phyloP scores from a whole-genome alignment of 2,888 invertebrate species.

The Xestia ashworthii region DNA sequence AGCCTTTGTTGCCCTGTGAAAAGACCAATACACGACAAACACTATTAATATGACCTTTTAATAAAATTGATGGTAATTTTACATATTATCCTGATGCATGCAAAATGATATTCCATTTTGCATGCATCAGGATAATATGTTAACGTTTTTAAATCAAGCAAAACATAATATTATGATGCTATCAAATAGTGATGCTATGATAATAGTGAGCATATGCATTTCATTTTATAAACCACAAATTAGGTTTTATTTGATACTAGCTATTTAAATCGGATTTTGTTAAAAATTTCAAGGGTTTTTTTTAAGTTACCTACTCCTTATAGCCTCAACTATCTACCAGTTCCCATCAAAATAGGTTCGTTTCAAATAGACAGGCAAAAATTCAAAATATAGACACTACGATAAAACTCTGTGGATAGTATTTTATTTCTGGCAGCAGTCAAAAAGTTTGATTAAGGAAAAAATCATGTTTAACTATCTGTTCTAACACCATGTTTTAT shows the following conservation, averaged over 20 bases:
- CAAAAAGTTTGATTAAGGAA: constrained; percentile 7
- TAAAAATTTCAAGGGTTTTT: no score
- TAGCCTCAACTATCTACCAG: no score
- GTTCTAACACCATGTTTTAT: constrained; percentile 8
- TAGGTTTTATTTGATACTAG: neutral
- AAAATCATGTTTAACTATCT: constrained; percentile 2
- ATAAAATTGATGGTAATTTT: constrained; percentile 55
- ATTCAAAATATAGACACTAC: no score
- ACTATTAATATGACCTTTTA: constrained; percentile 75
- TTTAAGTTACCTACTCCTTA: no score
- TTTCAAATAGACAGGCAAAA: no score
- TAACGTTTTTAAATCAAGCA: neutral
- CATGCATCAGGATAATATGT: no score
- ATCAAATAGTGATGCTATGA: neutral
- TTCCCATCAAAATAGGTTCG: no score
- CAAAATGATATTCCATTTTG: no score
- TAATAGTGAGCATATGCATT: neutral
- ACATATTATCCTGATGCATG: neutral
- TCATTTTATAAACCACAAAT: neutral
- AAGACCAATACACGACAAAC: constrained; percentile 85
- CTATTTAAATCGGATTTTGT: no score
- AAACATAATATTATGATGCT: neutral
- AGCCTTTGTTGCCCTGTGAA: constrained; percentile 93
- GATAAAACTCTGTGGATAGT: neutral
- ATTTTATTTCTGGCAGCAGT: neutral